Conservation (phyloP, 2,888 invertebrate genomes). For the Ochropleura leucogaster region DNA sequence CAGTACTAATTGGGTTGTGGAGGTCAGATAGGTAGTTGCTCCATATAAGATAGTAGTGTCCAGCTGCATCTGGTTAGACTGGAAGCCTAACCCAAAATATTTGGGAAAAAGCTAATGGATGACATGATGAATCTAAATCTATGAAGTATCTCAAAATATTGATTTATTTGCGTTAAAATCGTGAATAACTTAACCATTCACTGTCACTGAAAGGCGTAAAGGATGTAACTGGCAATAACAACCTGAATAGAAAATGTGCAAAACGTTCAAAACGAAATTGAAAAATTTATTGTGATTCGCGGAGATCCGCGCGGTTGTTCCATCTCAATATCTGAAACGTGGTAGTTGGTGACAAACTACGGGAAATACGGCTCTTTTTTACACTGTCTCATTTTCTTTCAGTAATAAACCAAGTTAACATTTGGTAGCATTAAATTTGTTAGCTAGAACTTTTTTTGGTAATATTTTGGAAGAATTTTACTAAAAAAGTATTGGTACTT, state of each 20-base stretch:
- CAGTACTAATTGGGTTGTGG: too few relatives aligned
- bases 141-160: not conserved
- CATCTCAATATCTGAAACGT: conserved; percentile 28
- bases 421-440: not conserved
- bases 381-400: not conserved
- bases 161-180: conserved; percentile 3
- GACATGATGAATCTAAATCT: not conserved
- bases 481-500: not conserved
- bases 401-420: not conserved
- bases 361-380: not conserved
- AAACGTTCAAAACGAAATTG: conserved; percentile 40
- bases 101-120: too few relatives aligned
- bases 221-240: conserved; percentile 19
- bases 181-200: not conserved
- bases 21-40: too few relatives aligned
- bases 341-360: conserved; percentile 20
- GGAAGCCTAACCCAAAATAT: too few relatives aligned
- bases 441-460: not conserved
- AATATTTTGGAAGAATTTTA: not conserved
- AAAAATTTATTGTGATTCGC: conserved; percentile 34
- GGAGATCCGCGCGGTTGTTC: conserved; percentile 26
- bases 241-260: conserved; percentile 25
- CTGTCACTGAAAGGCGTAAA: not conserved
- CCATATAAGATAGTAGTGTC: too few relatives aligned
- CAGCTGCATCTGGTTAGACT: too few relatives aligned